Conservation (phyloP, 2,113 vertebrate species). For the Oryzias melastigma region DNA sequence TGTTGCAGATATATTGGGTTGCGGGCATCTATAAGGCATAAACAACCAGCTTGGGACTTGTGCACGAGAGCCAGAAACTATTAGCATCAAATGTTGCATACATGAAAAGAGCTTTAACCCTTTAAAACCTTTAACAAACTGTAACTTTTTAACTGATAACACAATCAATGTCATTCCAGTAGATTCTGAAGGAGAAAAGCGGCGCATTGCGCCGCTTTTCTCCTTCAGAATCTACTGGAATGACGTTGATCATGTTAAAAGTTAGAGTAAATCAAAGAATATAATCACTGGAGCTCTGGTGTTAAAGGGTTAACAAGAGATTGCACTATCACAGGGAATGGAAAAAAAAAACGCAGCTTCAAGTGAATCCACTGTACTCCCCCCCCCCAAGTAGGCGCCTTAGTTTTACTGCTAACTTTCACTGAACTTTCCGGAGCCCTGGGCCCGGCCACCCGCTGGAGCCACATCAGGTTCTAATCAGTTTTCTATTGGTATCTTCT, state of each 20-base stretch:
- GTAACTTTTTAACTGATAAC: no score
- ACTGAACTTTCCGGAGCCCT: constrained; percentile 55
- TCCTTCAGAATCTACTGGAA: no score
- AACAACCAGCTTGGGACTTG: background rate
- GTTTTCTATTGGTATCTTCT: constrained; percentile 20
- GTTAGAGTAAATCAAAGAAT: no score
- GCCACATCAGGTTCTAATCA: constrained; percentile 69
- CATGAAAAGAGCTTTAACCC: constrained; percentile 5
- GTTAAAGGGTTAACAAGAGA: background rate
- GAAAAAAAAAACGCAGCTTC: constrained; percentile 38
- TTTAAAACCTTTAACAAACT: no score
- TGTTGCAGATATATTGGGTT: background rate
- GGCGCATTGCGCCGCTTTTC: no score
- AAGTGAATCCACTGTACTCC: constrained; percentile 54
- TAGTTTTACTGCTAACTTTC: constrained; percentile 67
- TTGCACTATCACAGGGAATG: constrained; percentile 21
- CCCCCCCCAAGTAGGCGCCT: constrained; percentile 40
- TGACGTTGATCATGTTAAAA: no score
- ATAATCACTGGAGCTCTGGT: no score
- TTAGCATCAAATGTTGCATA: background rate
- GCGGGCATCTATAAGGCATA: background rate
- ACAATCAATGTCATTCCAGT: no score
- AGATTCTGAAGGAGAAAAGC: no score
- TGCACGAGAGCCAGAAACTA: background rate
- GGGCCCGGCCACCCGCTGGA: constrained; percentile 48